Evolutionary conservation across 2,888 invertebrate species (phyloP).

Genomic region (Zygaena filipendulae): DNA sequence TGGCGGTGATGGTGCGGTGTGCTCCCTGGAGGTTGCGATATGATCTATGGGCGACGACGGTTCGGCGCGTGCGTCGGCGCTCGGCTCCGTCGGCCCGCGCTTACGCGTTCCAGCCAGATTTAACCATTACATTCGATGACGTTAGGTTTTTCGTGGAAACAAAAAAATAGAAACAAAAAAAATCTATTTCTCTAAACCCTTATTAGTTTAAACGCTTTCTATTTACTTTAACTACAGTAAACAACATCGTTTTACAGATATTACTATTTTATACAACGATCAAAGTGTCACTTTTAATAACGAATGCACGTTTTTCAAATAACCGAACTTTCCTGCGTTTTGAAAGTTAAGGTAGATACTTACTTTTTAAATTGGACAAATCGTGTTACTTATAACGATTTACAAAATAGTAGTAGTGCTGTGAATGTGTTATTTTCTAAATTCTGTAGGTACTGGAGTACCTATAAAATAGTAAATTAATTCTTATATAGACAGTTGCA

Average conservation of each 20-base stretch:
- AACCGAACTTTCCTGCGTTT: no score
- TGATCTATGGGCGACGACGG: slow-evolving; percentile 44
- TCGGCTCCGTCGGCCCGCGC: slow-evolving; percentile 29
- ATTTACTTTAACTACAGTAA: slow-evolving; percentile 46
- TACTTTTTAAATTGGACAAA: no score
- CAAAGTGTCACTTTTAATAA: no score
- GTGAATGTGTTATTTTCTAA: no score
- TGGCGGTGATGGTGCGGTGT: slow-evolving; percentile 24
- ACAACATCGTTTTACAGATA: slow-evolving; percentile 37
- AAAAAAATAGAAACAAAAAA: no score
- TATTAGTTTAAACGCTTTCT: slow-evolving; percentile 56
- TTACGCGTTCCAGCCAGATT: slow-evolving; percentile 31
- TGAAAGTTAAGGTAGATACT: no score
- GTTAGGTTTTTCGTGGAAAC: slow-evolving; percentile 42
- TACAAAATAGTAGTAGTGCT: no score
- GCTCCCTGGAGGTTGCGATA: slow-evolving; percentile 55
- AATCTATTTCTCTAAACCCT: slow-evolving; percentile 42
- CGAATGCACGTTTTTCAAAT: no score
- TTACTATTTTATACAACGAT: slow-evolving; percentile 34
- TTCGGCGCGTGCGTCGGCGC: slow-evolving; percentile 61
- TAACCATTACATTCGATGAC: slow-evolving; percentile 62
- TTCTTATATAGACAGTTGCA: no score
- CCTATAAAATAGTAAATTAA: no score
- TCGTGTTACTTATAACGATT: no score
- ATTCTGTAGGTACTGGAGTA: no score